phyloP scores from a whole-genome alignment of 1,140 invertebrate genomes.

The Zaprionus nigranus region DNA sequence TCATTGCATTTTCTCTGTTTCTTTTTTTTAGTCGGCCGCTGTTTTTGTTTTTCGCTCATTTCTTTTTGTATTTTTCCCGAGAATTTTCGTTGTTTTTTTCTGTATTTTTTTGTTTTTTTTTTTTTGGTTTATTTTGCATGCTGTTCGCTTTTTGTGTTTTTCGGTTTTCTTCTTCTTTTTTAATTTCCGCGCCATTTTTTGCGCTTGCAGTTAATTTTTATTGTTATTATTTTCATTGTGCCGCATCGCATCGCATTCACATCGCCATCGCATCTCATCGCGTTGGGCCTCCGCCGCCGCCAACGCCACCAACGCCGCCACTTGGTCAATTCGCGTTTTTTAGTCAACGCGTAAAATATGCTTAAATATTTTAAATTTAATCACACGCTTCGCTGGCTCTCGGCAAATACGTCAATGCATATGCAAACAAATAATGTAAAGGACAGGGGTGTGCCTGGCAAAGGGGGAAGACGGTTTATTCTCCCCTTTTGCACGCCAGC shows the following conservation, averaged over 20 bases:
- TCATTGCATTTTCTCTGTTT: slow-evolving; percentile 25
- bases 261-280: slow-evolving; percentile 1
- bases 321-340: slow-evolving; percentile 65
- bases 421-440: slow-evolving; percentile 74
- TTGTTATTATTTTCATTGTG: slow-evolving; percentile 73
- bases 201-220: slow-evolving; percentile 74
- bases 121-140: slow-evolving; percentile 32
- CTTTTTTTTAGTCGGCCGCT: not conserved
- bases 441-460: slow-evolving; percentile 7
- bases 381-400: slow-evolving; percentile 76
- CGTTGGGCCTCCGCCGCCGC: not conserved
- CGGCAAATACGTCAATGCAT: slow-evolving; percentile 79
- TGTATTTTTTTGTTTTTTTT: no score
- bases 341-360: slow-evolving; percentile 81
- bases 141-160: slow-evolving; percentile 26
- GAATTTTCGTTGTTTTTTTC: slow-evolving; percentile 1
- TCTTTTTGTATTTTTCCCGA: slow-evolving; percentile 29
- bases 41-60: slow-evolving; percentile 6
- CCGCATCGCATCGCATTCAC: not conserved
- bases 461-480: not conserved
- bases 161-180: slow-evolving; percentile 71
- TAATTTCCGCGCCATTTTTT: slow-evolving; percentile 76
- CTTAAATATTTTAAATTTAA: slow-evolving; percentile 83
- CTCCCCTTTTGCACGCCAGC: not conserved
- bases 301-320: slow-evolving; percentile 17